phyloP scores from a whole-genome alignment of 2,113 vertebrate species.

The Calidris pugnax region DNA sequence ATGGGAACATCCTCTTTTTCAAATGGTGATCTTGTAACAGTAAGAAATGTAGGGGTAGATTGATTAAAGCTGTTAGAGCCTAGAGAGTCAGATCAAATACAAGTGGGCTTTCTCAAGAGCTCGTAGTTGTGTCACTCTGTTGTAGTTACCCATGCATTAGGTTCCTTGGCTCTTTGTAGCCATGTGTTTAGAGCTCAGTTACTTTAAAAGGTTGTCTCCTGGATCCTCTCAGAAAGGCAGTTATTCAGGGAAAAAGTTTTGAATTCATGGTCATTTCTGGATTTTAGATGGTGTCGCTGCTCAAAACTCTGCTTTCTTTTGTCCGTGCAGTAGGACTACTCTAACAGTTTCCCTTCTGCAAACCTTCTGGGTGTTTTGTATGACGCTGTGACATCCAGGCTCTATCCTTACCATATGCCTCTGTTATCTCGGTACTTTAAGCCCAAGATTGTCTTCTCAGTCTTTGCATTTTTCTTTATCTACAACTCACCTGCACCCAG shows the following conservation, averaged over 20 bases:
- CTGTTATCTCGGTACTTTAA: neutral
- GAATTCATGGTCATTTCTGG: neutral
- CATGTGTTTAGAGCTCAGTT: neutral
- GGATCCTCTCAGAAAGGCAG: neutral
- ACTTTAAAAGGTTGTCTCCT: neutral
- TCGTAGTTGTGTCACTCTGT: neutral
- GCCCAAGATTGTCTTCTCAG: neutral
- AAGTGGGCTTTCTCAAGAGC: neutral
- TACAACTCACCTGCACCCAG: neutral
- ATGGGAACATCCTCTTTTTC: neutral
- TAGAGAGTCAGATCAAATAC: neutral
- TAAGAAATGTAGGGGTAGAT: neutral
- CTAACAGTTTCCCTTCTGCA: neutral
- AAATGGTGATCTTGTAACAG: neutral
- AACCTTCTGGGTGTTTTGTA: neutral
- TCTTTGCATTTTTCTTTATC: neutral
- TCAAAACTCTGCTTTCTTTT: neutral
- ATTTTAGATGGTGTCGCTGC: neutral
- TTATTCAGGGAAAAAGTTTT: neutral
- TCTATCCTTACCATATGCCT: fast-evolving
- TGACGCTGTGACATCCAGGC: neutral
- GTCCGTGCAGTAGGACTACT: neutral
- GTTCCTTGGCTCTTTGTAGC: neutral
- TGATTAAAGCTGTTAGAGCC: neutral
- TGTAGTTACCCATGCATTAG: neutral